Conservation (phyloP, 2,888 invertebrate species). For the Macrostomum cliftonense region DNA sequence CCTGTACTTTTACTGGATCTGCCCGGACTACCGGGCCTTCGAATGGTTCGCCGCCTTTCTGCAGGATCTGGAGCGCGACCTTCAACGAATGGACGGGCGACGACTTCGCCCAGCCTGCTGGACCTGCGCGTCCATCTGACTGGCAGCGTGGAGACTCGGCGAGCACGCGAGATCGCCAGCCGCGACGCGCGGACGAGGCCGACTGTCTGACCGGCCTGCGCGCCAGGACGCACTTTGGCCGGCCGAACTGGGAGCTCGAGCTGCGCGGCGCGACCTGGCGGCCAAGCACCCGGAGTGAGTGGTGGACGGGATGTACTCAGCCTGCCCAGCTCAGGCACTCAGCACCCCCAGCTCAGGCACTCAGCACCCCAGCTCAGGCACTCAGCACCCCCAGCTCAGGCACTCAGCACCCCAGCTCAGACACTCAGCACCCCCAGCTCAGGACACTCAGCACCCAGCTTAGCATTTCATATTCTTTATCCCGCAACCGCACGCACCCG, state of each 20-base stretch:
- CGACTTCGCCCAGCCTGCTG: conserved; percentile 15
- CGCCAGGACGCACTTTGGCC: conserved; percentile 32
- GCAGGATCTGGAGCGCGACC: conserved; percentile 20
- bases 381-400: no score
- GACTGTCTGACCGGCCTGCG: conserved; percentile 18
- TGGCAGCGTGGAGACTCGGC: conserved; percentile 27
- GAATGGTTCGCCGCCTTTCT: conserved; percentile 35
- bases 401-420: no score
- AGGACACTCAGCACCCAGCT: neutral
- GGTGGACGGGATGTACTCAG: neutral
- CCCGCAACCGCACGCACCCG: no score
- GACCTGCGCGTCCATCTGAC: conserved; percentile 31
- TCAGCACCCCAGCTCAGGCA: no score
- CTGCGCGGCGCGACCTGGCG: neutral
- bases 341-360: no score
- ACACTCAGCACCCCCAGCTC: no score
- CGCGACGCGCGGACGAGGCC: conserved; percentile 20
- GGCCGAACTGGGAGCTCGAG: conserved; percentile 28
- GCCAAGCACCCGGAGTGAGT: neutral
- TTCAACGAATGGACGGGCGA: conserved; percentile 18
- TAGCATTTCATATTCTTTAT: no score
- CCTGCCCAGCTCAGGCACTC: no score
- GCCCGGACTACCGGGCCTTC: conserved; percentile 31
- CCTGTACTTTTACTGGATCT: conserved; percentile 36
- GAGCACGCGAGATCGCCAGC: conserved; percentile 26